A percentile compares a stretch with the other conserved stretches of the same genome.
phyloP scores from a whole-genome alignment of 2,113 vertebrate species.

The Oxyruncus cristatus region DNA sequence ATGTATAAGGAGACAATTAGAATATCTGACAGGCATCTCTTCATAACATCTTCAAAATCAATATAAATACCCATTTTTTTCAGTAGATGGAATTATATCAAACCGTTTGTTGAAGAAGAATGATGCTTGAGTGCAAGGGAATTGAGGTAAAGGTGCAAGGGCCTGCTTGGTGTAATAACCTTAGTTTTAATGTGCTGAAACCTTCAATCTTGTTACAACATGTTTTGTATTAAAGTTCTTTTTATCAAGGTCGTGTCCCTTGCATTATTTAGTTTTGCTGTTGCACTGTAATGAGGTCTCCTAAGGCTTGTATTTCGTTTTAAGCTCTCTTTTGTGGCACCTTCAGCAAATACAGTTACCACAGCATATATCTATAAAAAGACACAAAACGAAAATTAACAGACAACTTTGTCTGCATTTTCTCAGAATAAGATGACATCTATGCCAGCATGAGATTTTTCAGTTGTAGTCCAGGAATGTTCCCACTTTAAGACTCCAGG shows the following conservation, averaged over 20 bases:
- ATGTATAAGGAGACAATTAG: not conserved
- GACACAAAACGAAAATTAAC: slow-evolving; percentile 31
- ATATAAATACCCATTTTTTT: not conserved
- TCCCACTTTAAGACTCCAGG: not conserved
- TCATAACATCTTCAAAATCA: not conserved
- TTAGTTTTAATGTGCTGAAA: not conserved
- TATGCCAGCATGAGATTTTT: not conserved
- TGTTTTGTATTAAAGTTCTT: slow-evolving; percentile 61
- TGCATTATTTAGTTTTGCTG: slow-evolving; percentile 41
- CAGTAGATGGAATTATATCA: not conserved
- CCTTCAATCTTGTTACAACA: slow-evolving; percentile 37
- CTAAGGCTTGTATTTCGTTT: slow-evolving; percentile 54
- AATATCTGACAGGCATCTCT: not conserved
- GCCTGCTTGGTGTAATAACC: not conserved
- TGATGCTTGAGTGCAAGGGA: not conserved
- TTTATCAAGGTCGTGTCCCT: slow-evolving; percentile 60
- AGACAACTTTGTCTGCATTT: not conserved
- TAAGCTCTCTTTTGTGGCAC: slow-evolving; percentile 42
- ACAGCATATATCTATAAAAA: slow-evolving; percentile 22
- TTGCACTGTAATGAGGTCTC: slow-evolving; percentile 60
- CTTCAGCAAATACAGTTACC: slow-evolving; percentile 34
- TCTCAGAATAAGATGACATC: not conserved
- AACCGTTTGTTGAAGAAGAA: not conserved
- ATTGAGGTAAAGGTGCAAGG: not conserved
- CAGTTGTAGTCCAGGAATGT: not conserved